Conservation (phyloP, 1,140 invertebrate species). For the Harpegnathos saltator region DNA sequence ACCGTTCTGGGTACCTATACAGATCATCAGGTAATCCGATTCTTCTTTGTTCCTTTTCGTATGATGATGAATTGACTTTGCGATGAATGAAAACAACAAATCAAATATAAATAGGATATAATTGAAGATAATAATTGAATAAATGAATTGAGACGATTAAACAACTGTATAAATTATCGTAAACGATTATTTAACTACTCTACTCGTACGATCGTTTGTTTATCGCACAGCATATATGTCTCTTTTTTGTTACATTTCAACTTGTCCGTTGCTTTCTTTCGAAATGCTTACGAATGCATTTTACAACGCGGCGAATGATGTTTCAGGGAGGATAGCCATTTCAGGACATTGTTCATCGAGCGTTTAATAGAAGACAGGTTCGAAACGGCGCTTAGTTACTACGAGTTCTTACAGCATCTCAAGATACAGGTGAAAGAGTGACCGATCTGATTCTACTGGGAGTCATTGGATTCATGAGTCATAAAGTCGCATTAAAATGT, state of each 20-base stretch:
- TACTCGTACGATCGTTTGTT: no score
- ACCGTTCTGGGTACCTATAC: conserved; percentile 91
- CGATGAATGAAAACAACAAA: no score
- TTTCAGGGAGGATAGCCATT: conserved; percentile 95
- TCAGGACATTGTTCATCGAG: conserved; percentile 93
- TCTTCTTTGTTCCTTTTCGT: neutral
- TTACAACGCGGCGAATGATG: conserved; percentile 49
- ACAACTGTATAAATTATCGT: no score
- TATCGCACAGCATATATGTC: neutral
- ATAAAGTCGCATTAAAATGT: conserved; percentile 32
- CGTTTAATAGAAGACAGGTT: conserved; percentile 97
- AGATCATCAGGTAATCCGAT: conserved; percentile 92
- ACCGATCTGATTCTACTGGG: conserved; percentile 58
- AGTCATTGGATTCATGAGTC: conserved; percentile 56
- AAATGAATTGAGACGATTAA: no score
- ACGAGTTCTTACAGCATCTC: conserved; percentile 99
- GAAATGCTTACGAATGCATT: neutral
- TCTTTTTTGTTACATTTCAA: conserved; percentile 20
- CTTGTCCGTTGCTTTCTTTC: neutral
- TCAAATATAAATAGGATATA: no score
- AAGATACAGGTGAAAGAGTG: conserved; percentile 94
- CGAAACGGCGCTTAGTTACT: conserved; percentile 97
- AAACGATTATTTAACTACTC: no score
- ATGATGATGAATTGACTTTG: neutral
- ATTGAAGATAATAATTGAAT: no score